Percentiles rank a stretch among this genome's conserved stretches.
Conservation (phyloP, 64 coral and sea anemone genomes). For the Anthopleura sola region DNA sequence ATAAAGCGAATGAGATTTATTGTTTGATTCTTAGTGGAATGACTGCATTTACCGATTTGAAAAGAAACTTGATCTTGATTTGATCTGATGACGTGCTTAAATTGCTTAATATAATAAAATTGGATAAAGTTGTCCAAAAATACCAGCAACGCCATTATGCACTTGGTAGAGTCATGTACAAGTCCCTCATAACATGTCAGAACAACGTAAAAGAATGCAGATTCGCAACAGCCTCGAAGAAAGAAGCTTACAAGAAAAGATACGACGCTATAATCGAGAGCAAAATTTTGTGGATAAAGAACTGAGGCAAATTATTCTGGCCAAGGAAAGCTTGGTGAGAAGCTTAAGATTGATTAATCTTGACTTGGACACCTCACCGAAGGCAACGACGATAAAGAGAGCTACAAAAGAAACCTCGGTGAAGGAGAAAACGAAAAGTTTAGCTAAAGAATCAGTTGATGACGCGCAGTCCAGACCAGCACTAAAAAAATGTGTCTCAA, state of each 20-base stretch:
- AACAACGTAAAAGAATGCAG: neutral
- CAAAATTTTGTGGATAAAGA: conserved; percentile 8
- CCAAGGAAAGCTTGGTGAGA: neutral
- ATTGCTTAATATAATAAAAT: no score
- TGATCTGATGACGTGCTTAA: neutral
- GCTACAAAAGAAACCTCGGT: neutral
- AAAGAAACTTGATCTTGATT: neutral
- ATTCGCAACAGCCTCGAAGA: neutral
- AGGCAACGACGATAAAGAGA: neutral
- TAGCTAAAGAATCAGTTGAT: neutral
- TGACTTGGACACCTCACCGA: neutral
- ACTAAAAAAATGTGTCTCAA: no score
- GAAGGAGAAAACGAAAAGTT: no score
- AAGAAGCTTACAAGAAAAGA: neutral
- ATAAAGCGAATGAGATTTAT: neutral
- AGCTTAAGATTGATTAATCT: neutral
- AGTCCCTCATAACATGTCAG: neutral
- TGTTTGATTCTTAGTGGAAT: neutral
- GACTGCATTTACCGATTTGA: neutral
- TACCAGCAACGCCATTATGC: neutral
- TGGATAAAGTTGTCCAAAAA: neutral
- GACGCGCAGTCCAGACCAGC: no score
- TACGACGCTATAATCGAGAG: neutral
- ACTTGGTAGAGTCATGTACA: no score
- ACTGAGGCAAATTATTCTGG: neutral